phyloP scores from a whole-genome alignment of 2,888 invertebrate genomes.

The Caenorhabditis sp. region DNA sequence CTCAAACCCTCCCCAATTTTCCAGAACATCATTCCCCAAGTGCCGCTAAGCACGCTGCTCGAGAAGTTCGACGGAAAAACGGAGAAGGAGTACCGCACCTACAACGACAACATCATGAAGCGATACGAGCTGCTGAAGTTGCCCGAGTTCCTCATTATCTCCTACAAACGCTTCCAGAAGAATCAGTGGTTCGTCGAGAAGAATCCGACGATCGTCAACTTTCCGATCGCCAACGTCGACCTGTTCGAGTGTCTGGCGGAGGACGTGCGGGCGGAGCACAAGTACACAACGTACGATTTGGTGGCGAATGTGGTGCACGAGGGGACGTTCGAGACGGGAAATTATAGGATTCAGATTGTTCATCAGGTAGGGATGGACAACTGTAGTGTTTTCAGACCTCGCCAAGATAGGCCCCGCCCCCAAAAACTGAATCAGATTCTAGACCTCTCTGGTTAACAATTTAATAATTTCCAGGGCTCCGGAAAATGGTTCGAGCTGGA shows the following conservation, averaged over 20 bases:
- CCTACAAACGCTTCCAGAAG: constrained; percentile 98
- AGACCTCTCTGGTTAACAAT: neutral
- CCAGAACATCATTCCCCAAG: constrained; percentile 95
- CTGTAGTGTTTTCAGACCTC: too few relatives aligned
- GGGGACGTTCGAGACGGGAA: constrained; percentile 95
- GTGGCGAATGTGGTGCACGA: constrained; percentile 99
- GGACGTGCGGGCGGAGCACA: constrained; percentile 87
- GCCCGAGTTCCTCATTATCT: constrained; percentile 88
- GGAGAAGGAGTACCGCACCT: constrained; percentile 99
- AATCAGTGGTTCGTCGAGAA: constrained; percentile 99
- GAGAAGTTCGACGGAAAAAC: constrained; percentile 96
- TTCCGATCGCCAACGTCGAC: constrained; percentile 98
- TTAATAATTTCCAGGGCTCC: constrained; percentile 86
- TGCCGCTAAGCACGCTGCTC: constrained; percentile 94
- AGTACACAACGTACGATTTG: constrained; percentile 93
- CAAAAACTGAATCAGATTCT: neutral
- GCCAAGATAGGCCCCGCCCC: too few relatives aligned
- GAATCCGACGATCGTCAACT: constrained; percentile 99
- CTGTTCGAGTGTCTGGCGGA: constrained; percentile 95
- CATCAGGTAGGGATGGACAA: constrained; percentile 86
- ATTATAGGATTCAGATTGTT: constrained; percentile 94
- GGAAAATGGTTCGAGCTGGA: constrained; percentile 94
- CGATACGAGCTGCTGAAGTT: constrained; percentile 95
- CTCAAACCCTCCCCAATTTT: too few relatives aligned
- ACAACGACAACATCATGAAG: constrained; percentile 98